Evolutionary conservation across 2,797 vertebrate genomes (phyloP), one percentile per base, ranked within the genome.

Genomic region (Sebastolobus altivelis): DNA sequence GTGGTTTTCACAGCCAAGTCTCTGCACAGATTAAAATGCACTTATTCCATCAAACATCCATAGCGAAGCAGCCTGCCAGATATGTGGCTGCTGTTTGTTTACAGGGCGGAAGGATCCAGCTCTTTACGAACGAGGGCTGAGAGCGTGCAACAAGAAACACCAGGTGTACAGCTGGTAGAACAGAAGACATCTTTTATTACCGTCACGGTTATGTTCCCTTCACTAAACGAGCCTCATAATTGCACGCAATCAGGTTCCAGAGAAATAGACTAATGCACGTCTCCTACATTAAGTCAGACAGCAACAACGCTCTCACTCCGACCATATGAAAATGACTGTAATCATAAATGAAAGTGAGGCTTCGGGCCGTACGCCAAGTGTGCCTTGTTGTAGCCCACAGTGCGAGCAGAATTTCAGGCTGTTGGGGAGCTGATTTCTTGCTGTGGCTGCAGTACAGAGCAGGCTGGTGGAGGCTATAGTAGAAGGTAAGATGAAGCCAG

Each of bases 1-100:
- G 8, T 10, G 65, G 20, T 74, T 92, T 89, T 93, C 43, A 18
- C 88, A 87, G 92, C 90, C 93, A 94, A 82, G 60, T 81, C 65
- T 88, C 73, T 74, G 58, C 31, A 40, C 82, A 83, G 62, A 89
- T 91, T 87, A 84, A 92, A 90, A 91, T 82, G 58, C 81, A 74
- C 59, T 85, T 86, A 89, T 83, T 92, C 81, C 78, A 81, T 89
- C 84, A 89, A 83, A 82, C 70, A 59, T 81, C 33, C 61, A 68
- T 54, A n/a, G 63, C 20, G 14, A 72, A 76, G 65, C 72, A 68
- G 75, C 60, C 35, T 76, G 82, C 67, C 78, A 90, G 80, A 79
- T 84, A 75, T 77, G 56, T 74, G 79, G 56, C 79, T 80, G 83
- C 56, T 80, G 87, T 82, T 85, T 85, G 72, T 91, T 88, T 84